Conservation (phyloP, 2,113 vertebrate genomes). For the Zootoca vivipara region DNA sequence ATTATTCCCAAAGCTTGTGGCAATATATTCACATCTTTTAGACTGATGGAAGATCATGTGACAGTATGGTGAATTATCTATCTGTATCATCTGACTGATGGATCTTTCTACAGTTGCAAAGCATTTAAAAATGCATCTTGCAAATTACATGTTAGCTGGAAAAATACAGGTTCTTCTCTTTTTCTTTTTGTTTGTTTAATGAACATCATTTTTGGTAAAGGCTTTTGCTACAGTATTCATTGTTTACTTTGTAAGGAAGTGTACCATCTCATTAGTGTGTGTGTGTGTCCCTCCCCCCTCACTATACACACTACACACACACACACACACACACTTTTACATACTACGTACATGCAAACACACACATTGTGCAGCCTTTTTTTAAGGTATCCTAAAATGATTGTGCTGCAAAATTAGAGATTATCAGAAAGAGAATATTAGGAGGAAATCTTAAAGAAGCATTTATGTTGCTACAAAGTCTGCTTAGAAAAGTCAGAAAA, state of each 20-base stretch:
- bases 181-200: constrained; percentile 6
- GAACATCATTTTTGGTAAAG: constrained; percentile 78
- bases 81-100: constrained; percentile 90
- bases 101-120: constrained; percentile 84
- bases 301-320: not conserved
- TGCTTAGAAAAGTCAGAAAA: not conserved
- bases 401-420: not conserved
- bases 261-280: constrained; percentile 75
- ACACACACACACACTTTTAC: not conserved
- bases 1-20: constrained; percentile 97
- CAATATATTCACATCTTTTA: constrained; percentile 96
- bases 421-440: not conserved
- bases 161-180: constrained; percentile 77
- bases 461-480: not conserved
- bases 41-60: constrained; percentile 91
- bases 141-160: constrained; percentile 84
- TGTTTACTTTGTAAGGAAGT: constrained; percentile 76
- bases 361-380: constrained; percentile 79
- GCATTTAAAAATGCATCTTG: constrained; percentile 88
- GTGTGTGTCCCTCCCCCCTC: not conserved
- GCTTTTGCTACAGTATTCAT: constrained; percentile 71
- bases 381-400: constrained; percentile 78
- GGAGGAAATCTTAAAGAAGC: not conserved
- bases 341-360: no score
- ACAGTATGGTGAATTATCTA: constrained; percentile 92